Percentiles rank a stretch among this genome's conserved stretches.
Conservation (phyloP, 2,797 vertebrate species). For the Sebastes taczanowskii region DNA sequence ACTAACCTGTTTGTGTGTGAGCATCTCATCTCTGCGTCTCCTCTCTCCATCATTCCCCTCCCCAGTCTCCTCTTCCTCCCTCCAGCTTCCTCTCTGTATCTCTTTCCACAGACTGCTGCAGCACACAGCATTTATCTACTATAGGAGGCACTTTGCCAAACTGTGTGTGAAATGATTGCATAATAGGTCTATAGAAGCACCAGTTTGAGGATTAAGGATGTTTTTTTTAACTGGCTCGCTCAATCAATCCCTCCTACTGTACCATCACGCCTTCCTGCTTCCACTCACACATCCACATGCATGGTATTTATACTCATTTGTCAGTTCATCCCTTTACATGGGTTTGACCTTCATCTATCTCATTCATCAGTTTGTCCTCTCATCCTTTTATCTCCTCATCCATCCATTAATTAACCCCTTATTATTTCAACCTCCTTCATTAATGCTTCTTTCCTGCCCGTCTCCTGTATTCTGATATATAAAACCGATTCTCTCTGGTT, state of each 20-base stretch:
- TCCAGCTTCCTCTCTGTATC: not conserved
- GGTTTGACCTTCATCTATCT: constrained; percentile 20
- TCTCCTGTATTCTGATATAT: not conserved
- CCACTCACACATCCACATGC: not conserved
- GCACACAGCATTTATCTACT: constrained; percentile 22
- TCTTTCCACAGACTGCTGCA: constrained; percentile 7
- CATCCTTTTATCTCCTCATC: not conserved
- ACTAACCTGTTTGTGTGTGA: not conserved
- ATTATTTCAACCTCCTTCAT: not conserved
- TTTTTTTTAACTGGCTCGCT: constrained; percentile 1
- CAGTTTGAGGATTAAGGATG: constrained; percentile 13
- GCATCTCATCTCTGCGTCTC: not conserved
- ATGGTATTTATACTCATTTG: not conserved
- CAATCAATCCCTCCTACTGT: not conserved
- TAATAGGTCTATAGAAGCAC: constrained; percentile 11
- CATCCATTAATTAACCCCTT: not conserved
- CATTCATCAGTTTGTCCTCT: constrained; percentile 33
- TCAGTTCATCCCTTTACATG: not conserved
- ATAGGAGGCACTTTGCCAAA: constrained; percentile 3
- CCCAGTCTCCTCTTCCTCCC: not conserved
- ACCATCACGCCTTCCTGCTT: not conserved
- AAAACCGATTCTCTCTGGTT: not conserved
- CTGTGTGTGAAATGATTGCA: constrained; percentile 11
- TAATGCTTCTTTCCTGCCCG: not conserved
- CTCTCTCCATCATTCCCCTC: not conserved